Percentiles rank a stretch among this genome's conserved stretches.
These are phyloP conservation scores for Hemibates koningsi DNA, from an alignment of 2,113 vertebrate genomes.

Conservation along the genomic window DNA sequence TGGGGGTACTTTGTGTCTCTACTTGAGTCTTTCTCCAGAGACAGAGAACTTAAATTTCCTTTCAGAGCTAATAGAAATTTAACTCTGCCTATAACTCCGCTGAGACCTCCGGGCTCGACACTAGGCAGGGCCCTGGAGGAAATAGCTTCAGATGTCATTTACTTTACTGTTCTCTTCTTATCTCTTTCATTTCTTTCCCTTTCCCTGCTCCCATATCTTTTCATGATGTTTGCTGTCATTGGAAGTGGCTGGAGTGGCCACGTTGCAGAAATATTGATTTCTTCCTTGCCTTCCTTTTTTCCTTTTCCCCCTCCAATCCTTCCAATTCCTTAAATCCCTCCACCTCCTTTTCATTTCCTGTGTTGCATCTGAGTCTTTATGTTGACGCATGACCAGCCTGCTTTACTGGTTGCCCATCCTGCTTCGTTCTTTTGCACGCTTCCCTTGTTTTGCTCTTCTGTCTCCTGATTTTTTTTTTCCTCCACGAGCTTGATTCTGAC, in stretches of 20 bases:
- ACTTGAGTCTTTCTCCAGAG: constrained; percentile 50
- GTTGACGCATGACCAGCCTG: constrained; percentile 39
- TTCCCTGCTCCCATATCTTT: constrained; percentile 73
- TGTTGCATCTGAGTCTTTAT: constrained; percentile 20
- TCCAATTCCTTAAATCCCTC: not conserved
- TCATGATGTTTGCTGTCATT: constrained; percentile 78
- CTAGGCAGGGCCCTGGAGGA: constrained; percentile 64
- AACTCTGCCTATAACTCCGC: constrained; percentile 70
- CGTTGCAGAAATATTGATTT: constrained; percentile 74
- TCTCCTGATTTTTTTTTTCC: not conserved
- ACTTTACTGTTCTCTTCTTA: constrained; percentile 78
- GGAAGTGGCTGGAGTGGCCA: constrained; percentile 69
- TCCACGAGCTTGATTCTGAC: constrained; percentile 13
- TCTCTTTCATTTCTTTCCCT: constrained; percentile 74
- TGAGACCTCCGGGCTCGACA: constrained; percentile 56
- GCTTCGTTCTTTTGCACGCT: not conserved
- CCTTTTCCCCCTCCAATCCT: not conserved
- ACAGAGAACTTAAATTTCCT: constrained; percentile 69
- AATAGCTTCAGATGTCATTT: constrained; percentile 79
- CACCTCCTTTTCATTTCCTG: not conserved
- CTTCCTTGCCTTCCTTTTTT: not conserved
- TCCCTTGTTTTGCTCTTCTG: constrained; percentile 1
- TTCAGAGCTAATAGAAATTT: constrained; percentile 73
- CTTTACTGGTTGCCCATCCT: constrained; percentile 31
- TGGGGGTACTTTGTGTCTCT: constrained; percentile 53